These are phyloP conservation scores for Myiozetetes cayanensis DNA, from an alignment of 2,113 vertebrate genomes.

Conservation along the genomic window DNA sequence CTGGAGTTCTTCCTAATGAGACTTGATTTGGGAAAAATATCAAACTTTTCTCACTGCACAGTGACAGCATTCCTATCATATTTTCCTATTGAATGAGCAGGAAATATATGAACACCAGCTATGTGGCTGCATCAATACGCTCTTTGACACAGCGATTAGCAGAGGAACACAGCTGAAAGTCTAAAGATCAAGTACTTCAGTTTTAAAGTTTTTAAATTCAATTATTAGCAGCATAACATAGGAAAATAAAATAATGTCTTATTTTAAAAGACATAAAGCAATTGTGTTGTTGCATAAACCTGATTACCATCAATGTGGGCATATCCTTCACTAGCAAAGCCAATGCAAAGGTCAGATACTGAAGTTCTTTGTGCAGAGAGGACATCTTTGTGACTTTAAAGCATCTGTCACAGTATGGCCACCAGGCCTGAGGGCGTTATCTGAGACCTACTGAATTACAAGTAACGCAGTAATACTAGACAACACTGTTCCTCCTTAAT, in stretches of 20 bases:
- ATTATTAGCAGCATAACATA: neutral
- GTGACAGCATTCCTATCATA: conserved; percentile 46
- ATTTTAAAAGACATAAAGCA: neutral
- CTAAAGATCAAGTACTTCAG: neutral
- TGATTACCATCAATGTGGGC: neutral
- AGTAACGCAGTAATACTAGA: conserved; percentile 8
- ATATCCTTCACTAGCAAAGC: neutral
- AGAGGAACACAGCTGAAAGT: neutral
- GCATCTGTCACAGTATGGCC: neutral
- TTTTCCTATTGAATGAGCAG: conserved; percentile 42
- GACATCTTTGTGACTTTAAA: conserved; percentile 8
- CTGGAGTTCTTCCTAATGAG: conserved; percentile 8
- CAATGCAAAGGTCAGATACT: neutral
- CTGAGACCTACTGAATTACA: conserved; percentile 10
- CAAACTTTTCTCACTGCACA: conserved; percentile 22
- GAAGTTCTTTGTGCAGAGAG: neutral
- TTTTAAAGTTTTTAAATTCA: conserved; percentile 1
- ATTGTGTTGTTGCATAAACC: neutral
- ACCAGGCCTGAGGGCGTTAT: conserved; percentile 25
- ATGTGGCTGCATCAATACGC: neutral
- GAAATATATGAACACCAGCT: conserved; percentile 30
- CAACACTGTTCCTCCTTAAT: conserved; percentile 44
- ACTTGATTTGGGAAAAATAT: conserved; percentile 3
- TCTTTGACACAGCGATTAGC: conserved; percentile 27
- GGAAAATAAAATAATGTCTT: neutral